These are phyloP conservation scores for Diphyllodes magnificus DNA, from an alignment of 2,113 vertebrate genomes.

Conservation along the genomic window DNA sequence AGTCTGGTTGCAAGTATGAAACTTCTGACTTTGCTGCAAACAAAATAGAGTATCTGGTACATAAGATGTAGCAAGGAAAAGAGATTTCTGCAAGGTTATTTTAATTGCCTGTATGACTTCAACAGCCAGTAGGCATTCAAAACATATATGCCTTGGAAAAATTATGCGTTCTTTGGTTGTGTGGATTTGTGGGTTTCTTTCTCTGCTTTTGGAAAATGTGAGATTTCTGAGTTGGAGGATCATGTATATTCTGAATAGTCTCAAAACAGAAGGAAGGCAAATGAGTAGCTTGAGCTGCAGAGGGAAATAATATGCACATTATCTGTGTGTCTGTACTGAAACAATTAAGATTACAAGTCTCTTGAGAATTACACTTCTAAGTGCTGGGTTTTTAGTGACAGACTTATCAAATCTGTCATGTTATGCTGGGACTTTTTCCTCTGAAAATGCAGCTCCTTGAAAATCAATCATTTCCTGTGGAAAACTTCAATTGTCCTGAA, in stretches of 20 bases:
- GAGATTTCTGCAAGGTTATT: neutral
- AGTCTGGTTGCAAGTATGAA: neutral
- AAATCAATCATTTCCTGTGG: neutral
- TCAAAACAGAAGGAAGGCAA: neutral
- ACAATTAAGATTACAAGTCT: neutral
- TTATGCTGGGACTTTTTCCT: neutral
- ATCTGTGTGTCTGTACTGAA: neutral
- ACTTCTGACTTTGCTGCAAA: neutral
- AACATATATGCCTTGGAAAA: neutral
- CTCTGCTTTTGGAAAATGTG: neutral
- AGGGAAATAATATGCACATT: neutral
- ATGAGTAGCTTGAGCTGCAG: neutral
- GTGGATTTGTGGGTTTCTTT: neutral
- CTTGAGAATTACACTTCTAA: neutral
- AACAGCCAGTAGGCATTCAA: neutral
- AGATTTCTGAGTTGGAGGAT: neutral
- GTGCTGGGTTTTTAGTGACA: neutral
- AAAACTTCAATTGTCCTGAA: neutral
- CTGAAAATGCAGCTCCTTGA: neutral
- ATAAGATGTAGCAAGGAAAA: neutral
- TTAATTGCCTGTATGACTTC: neutral
- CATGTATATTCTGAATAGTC: neutral
- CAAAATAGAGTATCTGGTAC: neutral
- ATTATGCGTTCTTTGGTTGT: fast-evolving
- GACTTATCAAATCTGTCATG: neutral